phyloP scores from a whole-genome alignment of 2,888 invertebrate genomes.

The Prosopocoilus inquinatus region DNA sequence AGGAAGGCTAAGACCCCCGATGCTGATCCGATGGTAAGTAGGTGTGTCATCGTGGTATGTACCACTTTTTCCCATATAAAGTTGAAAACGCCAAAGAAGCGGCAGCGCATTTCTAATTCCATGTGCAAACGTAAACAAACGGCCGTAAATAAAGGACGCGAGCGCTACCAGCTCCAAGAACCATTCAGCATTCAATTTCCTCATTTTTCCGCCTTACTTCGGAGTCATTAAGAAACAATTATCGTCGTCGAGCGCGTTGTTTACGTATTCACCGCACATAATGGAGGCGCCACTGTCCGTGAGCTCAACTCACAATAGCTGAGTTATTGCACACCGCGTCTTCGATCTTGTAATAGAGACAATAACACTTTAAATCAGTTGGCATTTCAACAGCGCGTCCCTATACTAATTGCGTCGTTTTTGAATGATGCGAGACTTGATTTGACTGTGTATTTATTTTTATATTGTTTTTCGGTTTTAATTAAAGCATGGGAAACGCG shows the following conservation, averaged over 20 bases:
- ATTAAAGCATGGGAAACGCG: no score
- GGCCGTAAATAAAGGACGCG: neutral
- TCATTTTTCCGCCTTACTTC: conserved; percentile 6
- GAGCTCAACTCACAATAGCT: conserved; percentile 5
- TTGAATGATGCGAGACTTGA: no score
- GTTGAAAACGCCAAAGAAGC: no score
- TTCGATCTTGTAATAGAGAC: conserved; percentile 9
- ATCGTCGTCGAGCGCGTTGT: conserved; percentile 9
- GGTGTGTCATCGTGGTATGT: no score
- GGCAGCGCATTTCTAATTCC: no score
- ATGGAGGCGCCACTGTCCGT: conserved; percentile 15
- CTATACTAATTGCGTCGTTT: conserved; percentile 5
- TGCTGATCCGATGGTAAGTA: no score
- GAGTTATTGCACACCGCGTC: conserved; percentile 10
- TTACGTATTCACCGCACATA: conserved; percentile 15
- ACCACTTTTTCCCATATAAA: no score
- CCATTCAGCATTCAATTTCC: conserved; percentile 2
- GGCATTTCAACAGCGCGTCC: conserved; percentile 4
- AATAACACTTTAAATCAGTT: conserved; percentile 8
- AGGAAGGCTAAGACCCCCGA: no score
- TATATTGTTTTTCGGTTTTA: no score
- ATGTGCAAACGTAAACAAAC: no score
- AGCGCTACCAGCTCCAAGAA: conserved; percentile 8
- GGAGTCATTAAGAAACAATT: conserved; percentile 15
- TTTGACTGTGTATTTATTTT: no score